Evolutionary conservation across 2,888 invertebrate species (phyloP).

Genomic region (Xiphydria camelus): DNA sequence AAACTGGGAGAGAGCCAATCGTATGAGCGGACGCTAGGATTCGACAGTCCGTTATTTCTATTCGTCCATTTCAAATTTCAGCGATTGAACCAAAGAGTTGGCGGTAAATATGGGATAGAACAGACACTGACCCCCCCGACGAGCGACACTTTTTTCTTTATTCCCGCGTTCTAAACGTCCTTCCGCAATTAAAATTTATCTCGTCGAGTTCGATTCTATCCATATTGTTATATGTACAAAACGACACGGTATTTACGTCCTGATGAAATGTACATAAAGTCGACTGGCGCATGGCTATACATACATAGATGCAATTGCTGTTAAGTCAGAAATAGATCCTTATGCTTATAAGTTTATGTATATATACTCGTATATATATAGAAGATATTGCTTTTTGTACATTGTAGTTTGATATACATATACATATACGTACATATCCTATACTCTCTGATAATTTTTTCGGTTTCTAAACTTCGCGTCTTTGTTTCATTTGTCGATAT

Average conservation of each 20-base stretch:
- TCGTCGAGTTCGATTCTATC: no score
- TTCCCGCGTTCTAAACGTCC: no score
- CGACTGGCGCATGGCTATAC: not conserved
- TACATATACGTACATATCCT: slow-evolving; percentile 3
- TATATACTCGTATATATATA: slow-evolving; percentile 15
- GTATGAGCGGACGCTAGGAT: no score
- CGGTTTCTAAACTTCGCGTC: not conserved
- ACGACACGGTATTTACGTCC: not conserved
- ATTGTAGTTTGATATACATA: slow-evolving; percentile 28
- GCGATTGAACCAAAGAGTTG: no score
- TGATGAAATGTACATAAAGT: slow-evolving; percentile 1
- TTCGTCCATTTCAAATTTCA: no score
- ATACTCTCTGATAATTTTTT: slow-evolving; percentile 2
- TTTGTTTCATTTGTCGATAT: no score
- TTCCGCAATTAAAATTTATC: no score
- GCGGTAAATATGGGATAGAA: no score
- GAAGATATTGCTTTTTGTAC: slow-evolving; percentile 46
- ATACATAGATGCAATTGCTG: slow-evolving; percentile 6
- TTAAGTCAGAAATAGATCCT: slow-evolving; percentile 26
- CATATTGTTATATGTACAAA: slow-evolving; percentile 2
- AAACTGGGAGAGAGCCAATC: no score
- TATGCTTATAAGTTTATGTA: slow-evolving; percentile 23
- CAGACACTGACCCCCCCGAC: no score
- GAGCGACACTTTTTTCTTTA: no score
- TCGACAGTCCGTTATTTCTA: no score